These are phyloP conservation scores for Anastrepha ludens DNA, from an alignment of 1,140 invertebrate species.

Conservation along the genomic window DNA sequence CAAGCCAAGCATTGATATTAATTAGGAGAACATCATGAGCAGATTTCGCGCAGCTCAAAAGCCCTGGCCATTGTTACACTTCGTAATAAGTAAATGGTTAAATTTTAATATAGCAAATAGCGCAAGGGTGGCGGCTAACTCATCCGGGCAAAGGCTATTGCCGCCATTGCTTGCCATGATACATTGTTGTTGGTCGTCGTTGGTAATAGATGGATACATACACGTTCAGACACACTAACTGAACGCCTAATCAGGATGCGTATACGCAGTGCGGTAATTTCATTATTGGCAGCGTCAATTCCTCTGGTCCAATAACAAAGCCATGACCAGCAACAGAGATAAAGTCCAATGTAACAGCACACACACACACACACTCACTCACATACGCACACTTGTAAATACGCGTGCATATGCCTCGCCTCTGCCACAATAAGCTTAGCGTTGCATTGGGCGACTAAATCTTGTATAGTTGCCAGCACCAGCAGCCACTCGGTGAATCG, in stretches of 20 bases:
- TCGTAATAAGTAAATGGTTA: constrained; percentile 34
- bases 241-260: not conserved
- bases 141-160: not conserved
- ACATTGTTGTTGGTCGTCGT: not conserved
- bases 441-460: constrained; percentile 32
- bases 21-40: not conserved
- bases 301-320: constrained; percentile 25
- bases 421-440: not conserved
- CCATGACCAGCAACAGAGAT: not conserved
- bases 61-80: not conserved
- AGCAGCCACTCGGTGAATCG: not conserved
- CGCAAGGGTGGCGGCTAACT: not conserved
- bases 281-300: constrained; percentile 40
- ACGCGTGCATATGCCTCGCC: not conserved
- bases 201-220: not conserved
- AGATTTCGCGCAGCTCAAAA: constrained; percentile 10
- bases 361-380: not conserved
- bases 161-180: not conserved
- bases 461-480: constrained; percentile 16
- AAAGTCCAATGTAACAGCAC: not conserved
- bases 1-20: not conserved
- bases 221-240: not conserved
- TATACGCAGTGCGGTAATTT: constrained; percentile 51
- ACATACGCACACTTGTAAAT: not conserved
- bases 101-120: constrained; percentile 33